These are phyloP conservation scores for Microplitis deprimator DNA, from an alignment of 2,888 invertebrate genomes.

Conservation along the genomic window DNA sequence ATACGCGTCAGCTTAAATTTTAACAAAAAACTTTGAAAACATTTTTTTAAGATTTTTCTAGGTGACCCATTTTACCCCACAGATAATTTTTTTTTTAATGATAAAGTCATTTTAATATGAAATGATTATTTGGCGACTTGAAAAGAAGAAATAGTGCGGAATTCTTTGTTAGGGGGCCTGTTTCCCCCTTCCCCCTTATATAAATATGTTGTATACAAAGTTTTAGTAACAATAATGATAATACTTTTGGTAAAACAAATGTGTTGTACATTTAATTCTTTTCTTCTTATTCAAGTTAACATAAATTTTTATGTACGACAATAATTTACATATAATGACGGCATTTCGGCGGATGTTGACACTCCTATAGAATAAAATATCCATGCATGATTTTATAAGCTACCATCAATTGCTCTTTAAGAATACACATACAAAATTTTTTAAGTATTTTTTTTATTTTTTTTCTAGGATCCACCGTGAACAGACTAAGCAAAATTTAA, in stretches of 20 bases:
- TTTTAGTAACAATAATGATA: neutral
- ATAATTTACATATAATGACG: slow-evolving; percentile 66
- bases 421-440: slow-evolving; percentile 1
- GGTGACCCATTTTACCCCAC: too few relatives aligned
- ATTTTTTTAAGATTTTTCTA: neutral
- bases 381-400: slow-evolving; percentile 21
- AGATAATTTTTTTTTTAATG: too few relatives aligned
- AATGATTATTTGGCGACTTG: too few relatives aligned
- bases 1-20: too few relatives aligned
- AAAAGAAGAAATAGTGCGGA: too few relatives aligned
- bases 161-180: too few relatives aligned
- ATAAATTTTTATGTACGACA: slow-evolving; percentile 61
- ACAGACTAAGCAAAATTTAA: slow-evolving; percentile 15
- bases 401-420: slow-evolving; percentile 37
- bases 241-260: neutral
- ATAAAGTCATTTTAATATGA: too few relatives aligned
- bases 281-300: slow-evolving; percentile 35
- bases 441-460: neutral
- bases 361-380: slow-evolving; percentile 53
- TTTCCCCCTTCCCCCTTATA: too few relatives aligned
- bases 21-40: neutral
- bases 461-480: slow-evolving; percentile 21
- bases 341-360: slow-evolving; percentile 63
- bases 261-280: slow-evolving; percentile 8
- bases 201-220: too few relatives aligned